These are phyloP conservation scores for Gymnoscopelus microlampas DNA, from an alignment of 2,797 vertebrate genomes.

Conservation along the genomic window DNA sequence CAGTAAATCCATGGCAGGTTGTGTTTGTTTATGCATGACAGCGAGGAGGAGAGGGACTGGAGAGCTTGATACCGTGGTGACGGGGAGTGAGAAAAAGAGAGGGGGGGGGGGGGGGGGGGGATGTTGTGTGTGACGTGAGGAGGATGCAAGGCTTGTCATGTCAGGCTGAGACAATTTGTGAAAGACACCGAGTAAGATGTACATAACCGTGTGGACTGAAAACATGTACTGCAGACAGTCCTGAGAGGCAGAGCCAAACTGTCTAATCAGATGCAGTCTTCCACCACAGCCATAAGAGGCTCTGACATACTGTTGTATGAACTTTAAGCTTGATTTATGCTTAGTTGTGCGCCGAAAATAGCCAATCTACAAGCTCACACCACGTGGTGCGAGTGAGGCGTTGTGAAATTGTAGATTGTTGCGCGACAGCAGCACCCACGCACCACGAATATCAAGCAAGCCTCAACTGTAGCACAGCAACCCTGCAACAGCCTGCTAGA, in stretches of 20 bases:
- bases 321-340: neutral
- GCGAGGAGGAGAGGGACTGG: slow-evolving; percentile 31
- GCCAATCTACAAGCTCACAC: too few species aligned
- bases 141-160: slow-evolving; percentile 39
- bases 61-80: slow-evolving; percentile 23
- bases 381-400: too few species aligned
- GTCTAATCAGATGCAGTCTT: neutral
- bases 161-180: neutral
- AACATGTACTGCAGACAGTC: neutral
- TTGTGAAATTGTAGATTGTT: too few species aligned
- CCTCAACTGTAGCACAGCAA: too few species aligned
- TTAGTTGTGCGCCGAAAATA: too few species aligned
- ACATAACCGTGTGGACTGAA: too few species aligned
- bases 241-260: neutral
- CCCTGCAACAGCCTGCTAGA: too few species aligned
- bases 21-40: slow-evolving; percentile 41
- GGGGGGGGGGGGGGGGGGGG: neutral
- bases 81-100: neutral
- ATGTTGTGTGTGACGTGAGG: slow-evolving; percentile 18
- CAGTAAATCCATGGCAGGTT: slow-evolving; percentile 31
- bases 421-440: too few species aligned
- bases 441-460: too few species aligned
- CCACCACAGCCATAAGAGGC: neutral
- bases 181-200: neutral
- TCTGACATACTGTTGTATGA: neutral